A percentile compares a stretch with the other conserved stretches of the same genome.
phyloP scores from a whole-genome alignment of 2,113 vertebrate genomes.

The Vulpes lagopus region DNA sequence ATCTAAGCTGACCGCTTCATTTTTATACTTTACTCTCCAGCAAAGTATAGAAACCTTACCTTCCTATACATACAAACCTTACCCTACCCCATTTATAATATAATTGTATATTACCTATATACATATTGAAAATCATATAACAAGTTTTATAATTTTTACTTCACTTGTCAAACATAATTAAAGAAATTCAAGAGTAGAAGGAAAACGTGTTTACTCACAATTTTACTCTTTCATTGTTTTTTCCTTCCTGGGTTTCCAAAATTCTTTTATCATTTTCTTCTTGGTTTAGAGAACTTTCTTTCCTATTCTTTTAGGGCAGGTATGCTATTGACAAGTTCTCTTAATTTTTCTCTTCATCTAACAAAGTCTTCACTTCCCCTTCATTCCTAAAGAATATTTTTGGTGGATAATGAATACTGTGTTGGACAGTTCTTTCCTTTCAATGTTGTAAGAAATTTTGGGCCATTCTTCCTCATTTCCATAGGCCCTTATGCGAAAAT shows the following conservation, averaged over 20 bases:
- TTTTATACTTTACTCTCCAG: neutral
- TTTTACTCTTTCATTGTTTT: neutral
- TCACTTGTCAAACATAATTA: neutral
- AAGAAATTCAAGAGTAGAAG: neutral
- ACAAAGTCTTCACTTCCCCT: neutral
- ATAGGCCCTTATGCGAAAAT: neutral
- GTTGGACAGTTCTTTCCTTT: neutral
- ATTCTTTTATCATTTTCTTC: neutral
- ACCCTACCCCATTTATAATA: neutral
- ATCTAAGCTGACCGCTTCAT: neutral
- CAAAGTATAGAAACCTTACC: neutral
- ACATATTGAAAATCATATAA: neutral
- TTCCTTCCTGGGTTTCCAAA: neutral
- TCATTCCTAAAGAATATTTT: neutral
- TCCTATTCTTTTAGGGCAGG: neutral
- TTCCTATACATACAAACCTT: neutral
- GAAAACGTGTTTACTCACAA: neutral
- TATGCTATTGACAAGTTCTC: neutral
- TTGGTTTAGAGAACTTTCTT: neutral
- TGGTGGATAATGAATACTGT: neutral
- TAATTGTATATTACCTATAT: neutral
- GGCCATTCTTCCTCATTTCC: neutral
- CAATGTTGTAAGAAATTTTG: neutral
- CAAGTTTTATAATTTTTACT: neutral
- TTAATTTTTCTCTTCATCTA: neutral